Conservation (phyloP, 1,140 invertebrate genomes). For the Dendrolimus kikuchii region DNA sequence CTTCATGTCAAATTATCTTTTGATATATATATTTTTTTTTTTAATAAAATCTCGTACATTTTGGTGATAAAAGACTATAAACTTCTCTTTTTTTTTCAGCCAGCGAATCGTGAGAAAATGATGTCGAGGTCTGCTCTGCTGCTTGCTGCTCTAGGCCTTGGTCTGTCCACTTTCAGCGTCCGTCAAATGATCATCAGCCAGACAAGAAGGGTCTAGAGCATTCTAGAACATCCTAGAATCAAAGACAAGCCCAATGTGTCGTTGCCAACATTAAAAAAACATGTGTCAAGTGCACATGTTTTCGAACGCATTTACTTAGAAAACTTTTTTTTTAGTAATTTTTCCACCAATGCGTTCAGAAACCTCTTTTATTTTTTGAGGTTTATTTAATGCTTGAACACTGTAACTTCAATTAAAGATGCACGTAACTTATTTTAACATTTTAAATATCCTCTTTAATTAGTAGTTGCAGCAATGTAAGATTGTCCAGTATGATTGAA, state of each 20-base stretch:
- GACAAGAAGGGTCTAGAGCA: conserved; percentile 34
- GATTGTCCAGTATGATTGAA: conserved; percentile 10
- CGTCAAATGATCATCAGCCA: conserved; percentile 74
- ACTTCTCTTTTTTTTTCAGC: conserved; percentile 45
- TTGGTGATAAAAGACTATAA: no score
- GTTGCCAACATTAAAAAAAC: conserved; percentile 1
- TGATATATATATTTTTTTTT: no score
- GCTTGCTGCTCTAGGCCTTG: conserved; percentile 73
- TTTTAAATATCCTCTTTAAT: conserved; percentile 3
- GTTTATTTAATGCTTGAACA: background rate
- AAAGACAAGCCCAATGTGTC: background rate
- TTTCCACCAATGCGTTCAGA: conserved; percentile 2
- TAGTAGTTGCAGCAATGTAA: background rate
- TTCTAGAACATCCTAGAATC: conserved; percentile 4
- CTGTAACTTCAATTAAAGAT: background rate
- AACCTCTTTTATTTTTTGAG: conserved; percentile 1
- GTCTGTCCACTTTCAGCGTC: conserved; percentile 75
- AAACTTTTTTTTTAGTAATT: background rate
- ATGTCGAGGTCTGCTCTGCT: conserved; percentile 73
- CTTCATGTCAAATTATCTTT: no score
- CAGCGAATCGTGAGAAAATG: conserved; percentile 69
- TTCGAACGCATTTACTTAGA: conserved; percentile 5
- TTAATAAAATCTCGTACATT: no score
- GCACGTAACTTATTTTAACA: background rate
- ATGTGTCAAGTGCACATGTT: conserved; percentile 5